phyloP scores from a whole-genome alignment of 2,888 invertebrate genomes.

The Harpagoxenus sublaevis region DNA sequence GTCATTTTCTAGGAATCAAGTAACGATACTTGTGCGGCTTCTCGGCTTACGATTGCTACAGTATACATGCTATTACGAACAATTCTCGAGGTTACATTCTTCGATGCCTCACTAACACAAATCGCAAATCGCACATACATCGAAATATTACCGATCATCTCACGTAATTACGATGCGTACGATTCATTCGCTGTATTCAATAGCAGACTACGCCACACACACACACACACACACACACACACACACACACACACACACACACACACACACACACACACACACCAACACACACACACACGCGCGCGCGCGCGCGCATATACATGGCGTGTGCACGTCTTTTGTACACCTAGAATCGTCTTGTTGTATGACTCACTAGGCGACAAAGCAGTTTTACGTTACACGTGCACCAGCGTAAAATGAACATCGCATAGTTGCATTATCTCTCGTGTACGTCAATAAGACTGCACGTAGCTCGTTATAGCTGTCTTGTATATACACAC shows the following conservation, averaged over 20 bases:
- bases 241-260: neutral
- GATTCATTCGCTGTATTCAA: conserved; percentile 40
- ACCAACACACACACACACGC: too few relatives aligned
- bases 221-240: neutral
- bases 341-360: neutral
- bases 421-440: conserved; percentile 29
- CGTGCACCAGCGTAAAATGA: conserved; percentile 40
- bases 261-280: neutral
- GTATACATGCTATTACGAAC: conserved; percentile 34
- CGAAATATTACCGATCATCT: conserved; percentile 50
- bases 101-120: conserved; percentile 30
- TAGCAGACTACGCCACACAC: conserved; percentile 5
- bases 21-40: conserved; percentile 28
- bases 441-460: conserved; percentile 36
- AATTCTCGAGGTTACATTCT: conserved; percentile 42
- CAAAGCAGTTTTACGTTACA: conserved; percentile 51
- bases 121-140: conserved; percentile 21
- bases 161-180: conserved; percentile 37
- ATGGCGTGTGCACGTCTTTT: neutral
- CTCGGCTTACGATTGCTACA: conserved; percentile 17
- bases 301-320: too few relatives aligned
- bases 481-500: conserved; percentile 1
- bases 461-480: conserved; percentile 16
- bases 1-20: conserved; percentile 29
- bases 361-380: conserved; percentile 44